These are phyloP conservation scores for Phlogophora meticulosa DNA, from an alignment of 2,888 invertebrate species.

Conservation along the genomic window DNA sequence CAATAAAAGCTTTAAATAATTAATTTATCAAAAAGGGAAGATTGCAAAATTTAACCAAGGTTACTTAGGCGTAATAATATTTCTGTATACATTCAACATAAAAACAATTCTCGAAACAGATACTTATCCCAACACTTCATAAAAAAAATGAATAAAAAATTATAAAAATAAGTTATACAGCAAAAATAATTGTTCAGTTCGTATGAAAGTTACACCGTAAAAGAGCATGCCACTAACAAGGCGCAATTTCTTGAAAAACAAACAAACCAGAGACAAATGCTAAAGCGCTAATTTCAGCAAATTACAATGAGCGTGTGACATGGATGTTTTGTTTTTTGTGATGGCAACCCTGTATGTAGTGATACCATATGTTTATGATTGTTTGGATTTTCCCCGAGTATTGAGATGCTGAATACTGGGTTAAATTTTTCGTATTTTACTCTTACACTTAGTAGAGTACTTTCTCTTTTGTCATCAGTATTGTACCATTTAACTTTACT, in stretches of 20 bases:
- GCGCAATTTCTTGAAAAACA: conserved; percentile 30
- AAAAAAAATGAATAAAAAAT: not conserved
- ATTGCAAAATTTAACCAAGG: no score
- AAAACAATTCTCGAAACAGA: no score
- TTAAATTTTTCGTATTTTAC: no score
- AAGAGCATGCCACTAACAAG: conserved; percentile 33
- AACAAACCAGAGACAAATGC: conserved; percentile 50
- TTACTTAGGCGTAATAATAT: no score
- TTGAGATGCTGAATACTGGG: no score
- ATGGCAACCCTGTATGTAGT: conserved; percentile 22
- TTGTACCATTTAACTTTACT: no score
- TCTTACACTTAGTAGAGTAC: no score
- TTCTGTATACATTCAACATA: no score
- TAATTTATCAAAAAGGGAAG: no score
- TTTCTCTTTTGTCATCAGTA: no score
- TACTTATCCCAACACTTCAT: not conserved
- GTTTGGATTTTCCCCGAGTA: not conserved
- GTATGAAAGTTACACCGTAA: conserved; percentile 12
- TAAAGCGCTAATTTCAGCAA: conserved; percentile 54
- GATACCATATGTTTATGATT: conserved; percentile 32
- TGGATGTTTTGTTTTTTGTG: conserved; percentile 45
- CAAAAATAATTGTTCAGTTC: not conserved
- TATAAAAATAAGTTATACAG: not conserved
- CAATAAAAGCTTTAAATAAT: no score
- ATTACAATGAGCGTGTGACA: conserved; percentile 45